A percentile compares a stretch with the other conserved stretches of the same genome.
phyloP scores from a whole-genome alignment of 2,888 invertebrate species.

The Gonocerus acuteangulatus region DNA sequence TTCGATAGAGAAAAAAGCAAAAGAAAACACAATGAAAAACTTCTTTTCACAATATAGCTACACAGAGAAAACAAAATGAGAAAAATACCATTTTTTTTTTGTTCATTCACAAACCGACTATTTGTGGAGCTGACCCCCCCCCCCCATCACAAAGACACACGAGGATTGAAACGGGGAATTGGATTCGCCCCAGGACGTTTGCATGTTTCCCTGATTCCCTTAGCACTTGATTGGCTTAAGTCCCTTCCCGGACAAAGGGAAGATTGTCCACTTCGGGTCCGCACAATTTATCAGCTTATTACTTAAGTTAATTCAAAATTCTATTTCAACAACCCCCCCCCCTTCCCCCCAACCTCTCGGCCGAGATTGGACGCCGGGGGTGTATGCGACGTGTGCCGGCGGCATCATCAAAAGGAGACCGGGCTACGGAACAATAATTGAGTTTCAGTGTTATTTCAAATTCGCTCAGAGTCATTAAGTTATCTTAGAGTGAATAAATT shows the following conservation, averaged over 20 bases:
- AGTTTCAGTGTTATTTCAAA: neutral
- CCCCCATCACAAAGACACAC: too few relatives aligned
- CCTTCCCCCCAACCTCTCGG: neutral
- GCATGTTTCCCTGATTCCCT: slow-evolving; percentile 16
- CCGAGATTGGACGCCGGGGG: too few relatives aligned
- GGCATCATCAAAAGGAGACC: neutral
- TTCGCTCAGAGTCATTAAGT: neutral
- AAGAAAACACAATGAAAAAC: too few relatives aligned
- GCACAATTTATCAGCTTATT: slow-evolving; percentile 21
- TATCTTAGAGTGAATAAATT: too few relatives aligned
- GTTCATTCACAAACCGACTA: too few relatives aligned
- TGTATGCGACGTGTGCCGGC: neutral
- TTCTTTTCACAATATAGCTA: too few relatives aligned
- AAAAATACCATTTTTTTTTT: too few relatives aligned
- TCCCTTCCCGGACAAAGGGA: neutral
- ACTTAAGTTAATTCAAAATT: slow-evolving; percentile 19
- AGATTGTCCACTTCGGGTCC: slow-evolving; percentile 19
- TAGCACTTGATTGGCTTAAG: slow-evolving; percentile 1
- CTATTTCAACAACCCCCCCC: neutral
- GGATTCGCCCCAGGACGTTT: slow-evolving; percentile 11
- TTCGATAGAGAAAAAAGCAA: too few relatives aligned
- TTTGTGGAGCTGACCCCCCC: too few relatives aligned
- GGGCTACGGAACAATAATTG: neutral
- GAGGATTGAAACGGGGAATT: neutral
- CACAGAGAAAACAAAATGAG: too few relatives aligned